Evolutionary conservation across 2,113 vertebrate genomes (phyloP).

Genomic region (Procapra przewalskii): DNA sequence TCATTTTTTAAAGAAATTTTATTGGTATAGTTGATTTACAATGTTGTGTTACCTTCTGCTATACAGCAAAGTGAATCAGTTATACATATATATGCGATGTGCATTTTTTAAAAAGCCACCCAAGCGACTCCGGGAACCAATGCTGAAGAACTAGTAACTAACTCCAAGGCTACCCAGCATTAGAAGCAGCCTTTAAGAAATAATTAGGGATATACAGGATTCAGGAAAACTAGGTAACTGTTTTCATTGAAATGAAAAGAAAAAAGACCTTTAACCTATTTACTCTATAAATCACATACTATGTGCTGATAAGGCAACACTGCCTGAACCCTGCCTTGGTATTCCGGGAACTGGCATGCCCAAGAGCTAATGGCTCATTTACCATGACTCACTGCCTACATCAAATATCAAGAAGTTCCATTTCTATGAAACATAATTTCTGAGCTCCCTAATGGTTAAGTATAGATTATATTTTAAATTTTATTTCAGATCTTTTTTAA

Average conservation of each 20-base stretch:
- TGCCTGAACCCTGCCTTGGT: not conserved
- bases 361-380: not conserved
- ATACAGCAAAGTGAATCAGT: not conserved
- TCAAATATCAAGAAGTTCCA: not conserved
- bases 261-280: not conserved
- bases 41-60: not conserved
- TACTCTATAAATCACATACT: not conserved
- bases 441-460: not conserved
- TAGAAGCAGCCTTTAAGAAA: constrained; percentile 1
- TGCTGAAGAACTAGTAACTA: not conserved
- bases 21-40: not conserved
- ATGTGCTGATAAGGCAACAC: not conserved
- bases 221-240: not conserved
- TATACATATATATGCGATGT: not conserved
- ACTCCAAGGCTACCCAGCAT: not conserved
- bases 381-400: not conserved
- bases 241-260: not conserved
- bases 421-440: not conserved
- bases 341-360: not conserved
- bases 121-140: not conserved
- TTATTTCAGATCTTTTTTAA: not conserved
- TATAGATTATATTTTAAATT: not conserved
- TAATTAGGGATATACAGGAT: not conserved
- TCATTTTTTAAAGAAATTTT: not conserved
- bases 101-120: not conserved